Percentiles rank a stretch among this genome's conserved stretches.
Evolutionary conservation across 2,113 vertebrate genomes (phyloP).

Genomic region (Cyanoderma ruficeps): DNA sequence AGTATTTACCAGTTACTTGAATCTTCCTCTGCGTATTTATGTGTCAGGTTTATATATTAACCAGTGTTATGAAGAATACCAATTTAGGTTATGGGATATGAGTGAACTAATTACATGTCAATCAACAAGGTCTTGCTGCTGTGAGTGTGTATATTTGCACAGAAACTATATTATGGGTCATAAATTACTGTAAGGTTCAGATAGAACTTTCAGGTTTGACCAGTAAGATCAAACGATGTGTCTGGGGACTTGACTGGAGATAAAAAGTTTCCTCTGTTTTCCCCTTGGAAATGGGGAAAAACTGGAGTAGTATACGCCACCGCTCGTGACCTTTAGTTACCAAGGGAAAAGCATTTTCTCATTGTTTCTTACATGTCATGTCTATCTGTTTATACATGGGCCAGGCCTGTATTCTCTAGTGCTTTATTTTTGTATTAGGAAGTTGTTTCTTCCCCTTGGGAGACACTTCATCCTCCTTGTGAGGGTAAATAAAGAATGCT

Average conservation of each 20-base stretch:
- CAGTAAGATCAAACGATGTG: not conserved
- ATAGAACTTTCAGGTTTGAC: not conserved
- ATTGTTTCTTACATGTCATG: not conserved
- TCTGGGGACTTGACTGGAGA: not conserved
- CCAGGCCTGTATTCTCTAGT: not conserved
- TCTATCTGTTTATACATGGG: not conserved
- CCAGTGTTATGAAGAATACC: not conserved
- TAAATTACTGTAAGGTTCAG: not conserved
- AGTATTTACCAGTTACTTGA: not conserved
- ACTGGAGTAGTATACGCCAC: not conserved
- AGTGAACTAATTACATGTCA: not conserved
- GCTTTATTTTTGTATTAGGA: not conserved
- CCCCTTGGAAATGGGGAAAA: not conserved
- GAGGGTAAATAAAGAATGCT: slow-evolving; percentile 10
- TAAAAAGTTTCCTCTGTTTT: not conserved
- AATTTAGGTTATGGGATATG: not conserved
- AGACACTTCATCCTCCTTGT: not conserved
- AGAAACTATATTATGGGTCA: not conserved
- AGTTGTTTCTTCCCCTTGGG: not conserved
- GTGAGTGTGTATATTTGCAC: not conserved
- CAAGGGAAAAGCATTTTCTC: not conserved
- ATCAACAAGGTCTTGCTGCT: not conserved
- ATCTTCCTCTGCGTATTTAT: not conserved
- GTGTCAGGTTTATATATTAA: not conserved
- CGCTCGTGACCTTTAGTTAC: not conserved